Evolutionary conservation across 2,797 vertebrate genomes (phyloP), one percentile per base, ranked within the genome.

Genomic region (Anolis apletophallus): DNA sequence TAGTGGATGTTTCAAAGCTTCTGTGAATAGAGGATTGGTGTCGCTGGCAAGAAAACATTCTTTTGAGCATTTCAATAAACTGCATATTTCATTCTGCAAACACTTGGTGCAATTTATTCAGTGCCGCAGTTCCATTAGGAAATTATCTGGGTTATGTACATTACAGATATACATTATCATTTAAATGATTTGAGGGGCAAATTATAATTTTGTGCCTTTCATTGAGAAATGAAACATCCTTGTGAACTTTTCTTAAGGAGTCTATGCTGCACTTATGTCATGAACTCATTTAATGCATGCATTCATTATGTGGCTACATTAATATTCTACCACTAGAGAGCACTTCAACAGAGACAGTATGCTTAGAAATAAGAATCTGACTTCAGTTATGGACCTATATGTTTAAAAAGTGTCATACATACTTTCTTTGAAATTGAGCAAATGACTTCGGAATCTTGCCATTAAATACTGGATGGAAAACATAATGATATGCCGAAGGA

Each of bases 181-280:
- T 81, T 88, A 61, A 88, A 88, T 82, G 77, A 85, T 85, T 78
- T 21, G 85, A 81, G 71, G 87, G 64, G 21, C n/a, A 87, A 87
- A 87, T 73, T 23, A 80, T 59, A 79, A 83, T 50, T n/a, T 72
- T 87, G 74, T 64, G 13, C 36, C 19, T 85, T 85, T 55, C 13
- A n/a, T 12, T 76, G 40, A 46, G 81, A 81, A 69, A 82, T 21
- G 32, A 77, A 80, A 59, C 57, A 67, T 32, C n/a, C 64, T 85
- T 71, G 4, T n/a, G 73, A 82, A 77, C 17, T 14, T 57, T 36
- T 83, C 40, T 40, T 40, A 73, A 16, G 23, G 61, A 17, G 12
- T 61, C 16, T 21, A 5, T 73, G 36, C 21, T 26, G 46, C 61
- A 0, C 1, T 1, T 55, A 40, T 1, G 9, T 68, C 74, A 1